phyloP scores from a whole-genome alignment of 2,113 vertebrate species.

The Channa argus region DNA sequence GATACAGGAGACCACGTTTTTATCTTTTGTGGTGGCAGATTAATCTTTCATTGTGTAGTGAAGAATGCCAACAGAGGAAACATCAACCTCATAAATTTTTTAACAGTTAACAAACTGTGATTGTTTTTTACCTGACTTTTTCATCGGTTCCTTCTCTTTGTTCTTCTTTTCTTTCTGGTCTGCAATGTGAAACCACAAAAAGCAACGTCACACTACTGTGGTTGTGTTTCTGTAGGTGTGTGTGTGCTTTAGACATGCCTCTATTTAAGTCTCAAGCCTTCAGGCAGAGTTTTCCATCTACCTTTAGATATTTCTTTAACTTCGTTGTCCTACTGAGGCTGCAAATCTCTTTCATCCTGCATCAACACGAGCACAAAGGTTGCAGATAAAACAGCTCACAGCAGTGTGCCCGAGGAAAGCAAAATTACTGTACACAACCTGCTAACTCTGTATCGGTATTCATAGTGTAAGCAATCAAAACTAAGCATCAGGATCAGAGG shows the following conservation, averaged over 20 bases:
- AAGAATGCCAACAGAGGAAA: not conserved
- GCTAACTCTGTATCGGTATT: not conserved
- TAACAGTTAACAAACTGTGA: no score
- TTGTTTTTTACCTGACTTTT: not conserved
- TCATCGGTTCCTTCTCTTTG: not conserved
- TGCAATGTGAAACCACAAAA: not conserved
- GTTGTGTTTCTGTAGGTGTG: not conserved
- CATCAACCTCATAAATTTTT: not conserved
- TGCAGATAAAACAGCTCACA: conserved; percentile 15
- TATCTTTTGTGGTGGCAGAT: conserved; percentile 7
- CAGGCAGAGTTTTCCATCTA: conserved; percentile 21
- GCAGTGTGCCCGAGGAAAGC: not conserved
- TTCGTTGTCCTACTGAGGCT: conserved; percentile 11
- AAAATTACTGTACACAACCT: not conserved
- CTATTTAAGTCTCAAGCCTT: conserved; percentile 19
- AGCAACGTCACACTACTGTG: no score
- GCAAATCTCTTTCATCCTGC: conserved; percentile 17
- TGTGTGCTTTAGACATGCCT: conserved; percentile 4
- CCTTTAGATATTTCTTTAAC: conserved; percentile 24
- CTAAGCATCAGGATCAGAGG: not conserved
- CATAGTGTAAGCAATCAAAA: not conserved
- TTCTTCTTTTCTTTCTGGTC: conserved; percentile 8
- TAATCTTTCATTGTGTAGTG: not conserved
- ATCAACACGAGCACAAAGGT: conserved; percentile 9
- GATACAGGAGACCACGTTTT: conserved; percentile 7